Conservation (phyloP, 2,888 invertebrate species). For the Anoncus sp. region DNA sequence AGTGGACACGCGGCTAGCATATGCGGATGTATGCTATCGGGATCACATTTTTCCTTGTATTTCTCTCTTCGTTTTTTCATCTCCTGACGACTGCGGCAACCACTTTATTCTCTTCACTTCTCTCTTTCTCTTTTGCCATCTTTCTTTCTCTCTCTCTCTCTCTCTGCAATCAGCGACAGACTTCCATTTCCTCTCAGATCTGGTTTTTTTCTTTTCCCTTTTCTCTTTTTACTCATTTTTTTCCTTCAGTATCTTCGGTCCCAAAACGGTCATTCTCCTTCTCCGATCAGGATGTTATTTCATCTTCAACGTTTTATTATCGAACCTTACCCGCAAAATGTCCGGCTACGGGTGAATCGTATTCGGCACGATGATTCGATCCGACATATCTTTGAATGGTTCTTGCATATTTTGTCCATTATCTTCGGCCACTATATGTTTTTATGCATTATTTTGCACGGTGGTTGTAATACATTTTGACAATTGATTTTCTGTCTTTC, state of each 20-base stretch:
- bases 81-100: constrained; percentile 13
- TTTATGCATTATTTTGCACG: too few relatives aligned
- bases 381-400: too few relatives aligned
- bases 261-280: constrained; percentile 16
- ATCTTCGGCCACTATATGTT: too few relatives aligned
- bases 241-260: constrained; percentile 7
- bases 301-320: constrained; percentile 35
- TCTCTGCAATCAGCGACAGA: constrained; percentile 5
- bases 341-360: too few relatives aligned
- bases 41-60: constrained; percentile 35
- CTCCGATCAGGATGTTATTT: constrained; percentile 29
- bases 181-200: constrained; percentile 41
- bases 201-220: constrained; percentile 30
- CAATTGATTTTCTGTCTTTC: too few relatives aligned
- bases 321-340: too few relatives aligned
- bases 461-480: too few relatives aligned
- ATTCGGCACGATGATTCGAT: too few relatives aligned
- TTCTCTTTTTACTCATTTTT: constrained; percentile 24
- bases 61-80: constrained; percentile 6
- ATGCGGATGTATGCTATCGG: constrained; percentile 35
- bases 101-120: constrained; percentile 19
- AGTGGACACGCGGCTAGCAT: too few relatives aligned
- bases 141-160: constrained; percentile 4
- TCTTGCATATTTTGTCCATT: too few relatives aligned
- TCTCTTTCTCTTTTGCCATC: neutral